These are phyloP conservation scores for Polymixis flavicincta DNA, from an alignment of 2,888 invertebrate species.

Conservation along the genomic window DNA sequence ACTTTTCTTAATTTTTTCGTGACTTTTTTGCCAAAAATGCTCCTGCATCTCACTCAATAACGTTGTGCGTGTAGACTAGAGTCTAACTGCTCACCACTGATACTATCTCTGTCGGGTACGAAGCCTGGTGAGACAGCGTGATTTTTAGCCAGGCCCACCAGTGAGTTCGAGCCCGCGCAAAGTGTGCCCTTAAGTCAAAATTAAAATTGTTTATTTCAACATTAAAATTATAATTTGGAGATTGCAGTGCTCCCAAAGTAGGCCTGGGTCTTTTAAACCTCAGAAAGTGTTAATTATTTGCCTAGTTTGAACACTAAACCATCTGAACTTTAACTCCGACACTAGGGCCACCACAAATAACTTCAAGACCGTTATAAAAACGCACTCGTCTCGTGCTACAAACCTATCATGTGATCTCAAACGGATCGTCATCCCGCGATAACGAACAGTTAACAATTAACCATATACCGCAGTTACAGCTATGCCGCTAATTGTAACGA, in stretches of 20 bases:
- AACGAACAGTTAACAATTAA: conserved; percentile 62
- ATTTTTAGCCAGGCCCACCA: too few species aligned
- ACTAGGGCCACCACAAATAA: neutral
- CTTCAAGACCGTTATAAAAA: conserved; percentile 58
- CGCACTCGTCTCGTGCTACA: conserved; percentile 42
- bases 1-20: too few species aligned
- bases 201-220: neutral
- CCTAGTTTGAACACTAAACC: neutral
- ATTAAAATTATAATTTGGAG: neutral
- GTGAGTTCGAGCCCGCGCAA: too few species aligned
- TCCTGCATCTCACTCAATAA: too few species aligned
- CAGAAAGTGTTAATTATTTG: neutral
- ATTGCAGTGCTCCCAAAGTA: neutral
- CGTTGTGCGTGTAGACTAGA: too few species aligned
- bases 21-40: too few species aligned
- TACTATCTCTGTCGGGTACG: too few species aligned
- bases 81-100: too few species aligned
- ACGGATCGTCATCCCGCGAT: conserved; percentile 52
- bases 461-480: conserved; percentile 43
- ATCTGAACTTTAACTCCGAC: neutral
- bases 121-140: too few species aligned
- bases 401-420: conserved; percentile 48
- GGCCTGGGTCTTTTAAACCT: neutral
- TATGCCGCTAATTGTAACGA: conserved; percentile 53
- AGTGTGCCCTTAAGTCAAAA: too few species aligned